A percentile compares a stretch with the other conserved stretches of the same genome.
These are phyloP conservation scores for Morelia viridis DNA, from an alignment of 2,797 vertebrate genomes.

Conservation along the genomic window DNA sequence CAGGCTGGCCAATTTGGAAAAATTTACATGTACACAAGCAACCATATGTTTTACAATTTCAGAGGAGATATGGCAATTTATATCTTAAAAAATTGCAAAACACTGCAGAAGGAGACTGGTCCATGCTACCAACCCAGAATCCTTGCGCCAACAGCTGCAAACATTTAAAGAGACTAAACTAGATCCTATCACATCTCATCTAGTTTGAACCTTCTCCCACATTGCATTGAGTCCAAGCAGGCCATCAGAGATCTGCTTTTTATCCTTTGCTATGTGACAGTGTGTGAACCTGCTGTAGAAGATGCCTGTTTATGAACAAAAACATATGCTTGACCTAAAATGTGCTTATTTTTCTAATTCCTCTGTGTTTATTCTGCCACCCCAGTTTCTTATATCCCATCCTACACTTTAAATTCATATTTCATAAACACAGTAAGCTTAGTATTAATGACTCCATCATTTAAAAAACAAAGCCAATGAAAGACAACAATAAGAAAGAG, in stretches of 20 bases:
- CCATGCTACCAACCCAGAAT: background rate
- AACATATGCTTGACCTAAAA: background rate
- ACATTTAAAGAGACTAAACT: background rate
- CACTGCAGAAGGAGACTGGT: background rate
- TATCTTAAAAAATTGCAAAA: background rate
- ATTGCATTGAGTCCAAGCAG: background rate
- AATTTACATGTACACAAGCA: background rate
- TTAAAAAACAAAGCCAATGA: constrained; percentile 31
- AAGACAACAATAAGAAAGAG: background rate
- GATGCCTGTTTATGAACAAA: constrained; percentile 35
- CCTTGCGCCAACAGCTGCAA: background rate
- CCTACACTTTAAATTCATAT: constrained; percentile 18
- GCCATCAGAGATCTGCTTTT: background rate
- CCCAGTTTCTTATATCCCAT: background rate
- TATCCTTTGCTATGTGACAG: constrained; percentile 18
- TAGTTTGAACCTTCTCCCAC: background rate
- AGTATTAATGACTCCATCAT: background rate
- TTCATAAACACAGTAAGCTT: background rate
- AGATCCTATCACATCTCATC: background rate
- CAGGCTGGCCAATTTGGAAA: background rate
- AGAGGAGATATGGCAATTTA: background rate
- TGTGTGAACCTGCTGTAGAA: background rate
- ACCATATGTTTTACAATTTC: background rate
- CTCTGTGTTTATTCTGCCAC: background rate
- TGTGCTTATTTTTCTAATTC: constrained; percentile 3